These are phyloP conservation scores for Drosophila cardini DNA, from an alignment of 1,140 invertebrate genomes.

Conservation along the genomic window DNA sequence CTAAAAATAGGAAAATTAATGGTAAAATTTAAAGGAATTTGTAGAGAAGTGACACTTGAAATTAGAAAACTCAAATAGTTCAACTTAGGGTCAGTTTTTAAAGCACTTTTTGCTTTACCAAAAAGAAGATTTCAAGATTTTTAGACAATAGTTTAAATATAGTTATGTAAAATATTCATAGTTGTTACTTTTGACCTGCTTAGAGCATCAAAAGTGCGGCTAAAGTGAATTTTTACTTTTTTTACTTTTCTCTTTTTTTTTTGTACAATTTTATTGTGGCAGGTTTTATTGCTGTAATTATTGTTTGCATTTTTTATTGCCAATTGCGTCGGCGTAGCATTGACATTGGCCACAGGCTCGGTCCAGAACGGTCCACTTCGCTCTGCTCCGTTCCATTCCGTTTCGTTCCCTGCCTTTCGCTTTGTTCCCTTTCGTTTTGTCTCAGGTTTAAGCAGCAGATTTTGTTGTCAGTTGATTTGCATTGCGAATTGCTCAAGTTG, in stretches of 20 bases:
- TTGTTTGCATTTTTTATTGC: slow-evolving; percentile 79
- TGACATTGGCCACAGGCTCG: slow-evolving; percentile 64
- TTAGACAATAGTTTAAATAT: no score
- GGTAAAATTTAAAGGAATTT: no score
- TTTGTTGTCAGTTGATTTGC: slow-evolving; percentile 27
- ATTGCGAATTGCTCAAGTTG: slow-evolving; percentile 38
- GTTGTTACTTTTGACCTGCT: not conserved
- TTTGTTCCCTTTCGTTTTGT: not conserved
- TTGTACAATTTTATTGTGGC: slow-evolving; percentile 69
- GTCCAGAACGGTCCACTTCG: not conserved
- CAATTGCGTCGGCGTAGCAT: slow-evolving; percentile 62
- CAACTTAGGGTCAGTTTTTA: no score
- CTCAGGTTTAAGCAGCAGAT: slow-evolving; percentile 4
- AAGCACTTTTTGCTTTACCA: no score
- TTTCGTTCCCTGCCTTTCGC: not conserved
- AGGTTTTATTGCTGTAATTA: slow-evolving; percentile 79
- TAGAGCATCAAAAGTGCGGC: slow-evolving; percentile 28
- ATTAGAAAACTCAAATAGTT: no score
- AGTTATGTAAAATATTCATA: no score
- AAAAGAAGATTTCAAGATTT: no score
- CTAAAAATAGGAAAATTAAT: no score
- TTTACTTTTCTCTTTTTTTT: slow-evolving; percentile 37
- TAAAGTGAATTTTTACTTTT: not conserved
- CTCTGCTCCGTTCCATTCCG: not conserved
- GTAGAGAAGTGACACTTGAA: no score